Conservation (phyloP, 2,113 vertebrate species). For the Tachycineta bicolor region DNA sequence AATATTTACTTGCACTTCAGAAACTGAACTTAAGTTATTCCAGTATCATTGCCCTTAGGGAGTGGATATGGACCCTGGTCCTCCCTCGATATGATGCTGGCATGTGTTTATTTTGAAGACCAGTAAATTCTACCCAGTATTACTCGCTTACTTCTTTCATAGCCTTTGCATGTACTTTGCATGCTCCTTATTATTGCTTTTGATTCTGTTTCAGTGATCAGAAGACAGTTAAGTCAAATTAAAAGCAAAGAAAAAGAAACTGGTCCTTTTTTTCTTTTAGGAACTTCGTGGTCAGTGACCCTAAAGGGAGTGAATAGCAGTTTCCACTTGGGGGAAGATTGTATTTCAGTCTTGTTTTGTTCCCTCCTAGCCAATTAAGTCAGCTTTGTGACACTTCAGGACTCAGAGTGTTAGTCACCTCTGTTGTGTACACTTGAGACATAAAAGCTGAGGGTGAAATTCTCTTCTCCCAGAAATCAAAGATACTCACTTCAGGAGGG, state of each 20-base stretch:
- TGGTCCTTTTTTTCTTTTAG: neutral
- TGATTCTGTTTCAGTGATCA: neutral
- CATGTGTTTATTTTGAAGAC: neutral
- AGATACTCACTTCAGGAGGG: neutral
- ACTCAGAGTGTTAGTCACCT: slow-evolving; percentile 11
- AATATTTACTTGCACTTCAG: slow-evolving; percentile 57
- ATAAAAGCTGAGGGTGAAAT: slow-evolving; percentile 16
- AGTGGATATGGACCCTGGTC: neutral
- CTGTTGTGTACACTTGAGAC: neutral
- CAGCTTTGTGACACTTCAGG: slow-evolving; percentile 30
- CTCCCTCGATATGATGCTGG: neutral
- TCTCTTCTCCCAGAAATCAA: slow-evolving; percentile 16
- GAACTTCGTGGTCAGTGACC: slow-evolving; percentile 34
- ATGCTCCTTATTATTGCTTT: neutral
- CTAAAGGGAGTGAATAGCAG: slow-evolving; percentile 20
- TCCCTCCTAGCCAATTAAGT: slow-evolving; percentile 44
- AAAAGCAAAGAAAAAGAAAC: slow-evolving; percentile 25
- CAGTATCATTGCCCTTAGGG: neutral
- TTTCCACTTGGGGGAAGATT: slow-evolving; percentile 46
- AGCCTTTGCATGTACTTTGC: neutral
- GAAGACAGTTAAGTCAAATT: neutral
- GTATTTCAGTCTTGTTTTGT: slow-evolving; percentile 47
- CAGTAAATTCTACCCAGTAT: neutral
- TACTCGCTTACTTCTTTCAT: neutral
- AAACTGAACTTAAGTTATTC: slow-evolving; percentile 32